These are phyloP conservation scores for Otolemur garnettii DNA, from an alignment of 2,113 vertebrate species.

Conservation along the genomic window DNA sequence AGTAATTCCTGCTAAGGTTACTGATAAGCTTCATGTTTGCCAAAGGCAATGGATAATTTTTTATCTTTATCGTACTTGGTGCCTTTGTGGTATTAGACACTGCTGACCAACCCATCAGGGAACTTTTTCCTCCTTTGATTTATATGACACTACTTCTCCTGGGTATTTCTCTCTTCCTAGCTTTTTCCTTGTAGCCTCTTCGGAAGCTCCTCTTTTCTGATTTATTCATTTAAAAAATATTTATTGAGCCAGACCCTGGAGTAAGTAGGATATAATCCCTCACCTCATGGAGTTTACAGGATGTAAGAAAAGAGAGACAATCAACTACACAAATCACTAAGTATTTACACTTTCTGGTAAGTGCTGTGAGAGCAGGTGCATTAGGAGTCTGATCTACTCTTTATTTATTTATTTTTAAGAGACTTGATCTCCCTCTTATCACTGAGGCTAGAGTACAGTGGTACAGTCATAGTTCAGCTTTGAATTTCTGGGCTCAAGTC, in stretches of 20 bases:
- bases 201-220: background rate
- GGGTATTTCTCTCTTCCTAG: background rate
- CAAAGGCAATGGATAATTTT: background rate
- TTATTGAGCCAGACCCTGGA: background rate
- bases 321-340: background rate
- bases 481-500: too few relatives aligned
- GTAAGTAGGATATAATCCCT: background rate
- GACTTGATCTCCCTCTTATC: too few relatives aligned
- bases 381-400: background rate
- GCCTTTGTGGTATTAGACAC: background rate
- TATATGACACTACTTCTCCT: background rate
- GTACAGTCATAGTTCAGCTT: too few relatives aligned
- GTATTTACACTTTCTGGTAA: background rate
- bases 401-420: too few relatives aligned
- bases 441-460: too few relatives aligned
- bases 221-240: constrained; percentile 13
- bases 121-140: background rate
- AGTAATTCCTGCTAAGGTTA: background rate
- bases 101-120: too few relatives aligned
- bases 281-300: background rate
- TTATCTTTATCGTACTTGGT: background rate
- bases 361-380: background rate
- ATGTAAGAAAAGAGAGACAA: background rate
- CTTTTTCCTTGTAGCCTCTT: background rate
- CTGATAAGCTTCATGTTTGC: background rate